These are phyloP conservation scores for Drosophila parvula DNA, from an alignment of 1,140 invertebrate species.

Conservation along the genomic window DNA sequence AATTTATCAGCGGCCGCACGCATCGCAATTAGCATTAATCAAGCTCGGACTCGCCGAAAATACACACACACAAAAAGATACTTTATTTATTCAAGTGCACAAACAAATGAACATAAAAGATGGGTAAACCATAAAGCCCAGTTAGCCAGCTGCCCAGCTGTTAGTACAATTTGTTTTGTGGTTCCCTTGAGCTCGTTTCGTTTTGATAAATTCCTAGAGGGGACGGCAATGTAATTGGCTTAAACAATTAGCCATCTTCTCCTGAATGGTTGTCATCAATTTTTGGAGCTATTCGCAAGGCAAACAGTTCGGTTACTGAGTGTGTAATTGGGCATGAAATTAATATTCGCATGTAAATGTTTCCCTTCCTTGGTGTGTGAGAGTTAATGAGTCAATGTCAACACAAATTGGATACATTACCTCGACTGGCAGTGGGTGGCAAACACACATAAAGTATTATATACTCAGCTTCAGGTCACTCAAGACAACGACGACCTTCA, in stretches of 20 bases:
- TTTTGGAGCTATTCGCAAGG: slow-evolving; percentile 25
- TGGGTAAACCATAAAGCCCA: slow-evolving; percentile 20
- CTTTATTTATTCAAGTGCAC: slow-evolving; percentile 44
- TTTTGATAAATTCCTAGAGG: slow-evolving; percentile 59
- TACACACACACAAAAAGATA: slow-evolving; percentile 2
- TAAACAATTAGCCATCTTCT: slow-evolving; percentile 58
- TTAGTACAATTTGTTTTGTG: slow-evolving; percentile 51
- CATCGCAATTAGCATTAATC: slow-evolving; percentile 75
- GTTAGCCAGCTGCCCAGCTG: slow-evolving; percentile 24
- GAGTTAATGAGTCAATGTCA: slow-evolving; percentile 52
- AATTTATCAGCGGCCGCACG: slow-evolving; percentile 57
- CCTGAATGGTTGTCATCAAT: slow-evolving; percentile 45
- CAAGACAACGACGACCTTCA: slow-evolving; percentile 21
- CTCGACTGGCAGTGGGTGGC: slow-evolving; percentile 42
- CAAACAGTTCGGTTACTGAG: background rate
- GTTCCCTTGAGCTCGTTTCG: slow-evolving; percentile 73
- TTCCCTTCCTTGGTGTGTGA: slow-evolving; percentile 14
- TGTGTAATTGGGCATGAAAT: slow-evolving; percentile 59
- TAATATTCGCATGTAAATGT: slow-evolving; percentile 46
- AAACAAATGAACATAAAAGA: slow-evolving; percentile 32
- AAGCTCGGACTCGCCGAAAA: slow-evolving; percentile 46
- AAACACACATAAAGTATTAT: background rate
- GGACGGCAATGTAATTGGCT: slow-evolving; percentile 28
- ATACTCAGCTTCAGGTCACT: slow-evolving; percentile 24
- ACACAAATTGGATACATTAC: slow-evolving; percentile 37